Evolutionary conservation across 2,113 vertebrate species (phyloP), one percentile per base, ranked within the genome.

Genomic region (Centrocercus urophasianus): DNA sequence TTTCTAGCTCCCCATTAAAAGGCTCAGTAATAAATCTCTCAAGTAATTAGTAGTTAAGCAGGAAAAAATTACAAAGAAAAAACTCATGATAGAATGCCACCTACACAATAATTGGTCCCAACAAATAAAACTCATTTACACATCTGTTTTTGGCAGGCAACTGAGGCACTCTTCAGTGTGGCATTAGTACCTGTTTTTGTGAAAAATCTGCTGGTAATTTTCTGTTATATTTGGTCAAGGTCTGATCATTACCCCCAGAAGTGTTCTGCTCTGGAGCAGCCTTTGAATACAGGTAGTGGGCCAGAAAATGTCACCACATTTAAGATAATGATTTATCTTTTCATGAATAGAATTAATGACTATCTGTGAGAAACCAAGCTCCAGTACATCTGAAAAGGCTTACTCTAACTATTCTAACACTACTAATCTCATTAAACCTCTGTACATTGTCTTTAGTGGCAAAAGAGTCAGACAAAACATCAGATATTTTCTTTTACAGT

Each of bases 291-390:
- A 24, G 86, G 57, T 74, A 94, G 38, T 42, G 17, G 89, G 70
- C 61, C 83, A 69, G 70, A 81, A 94, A 90, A 78, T 78, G 47
- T 67, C 77, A 43, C 70, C 71, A 56, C 10, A 25, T 60, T 83
- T 66, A 66, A 81, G 83, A 42, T 86, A 81, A 90, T 60, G 73
- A 86, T 86, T 77, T 92, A 47, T 90, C 83, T 60, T 32, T 88
- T 94, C 38, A 59, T 38, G 65, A 83, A 78, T 34, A 47, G 56
- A 92, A 84, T 81, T 86, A 81, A 86, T 74, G 15, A 42, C 36
- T 73, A 38, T 21, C 57, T 60, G 30, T 80, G 8, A 83, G 80
- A 92, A 90, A 81, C 30, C 24, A 83, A 90, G 88, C 11, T 71
- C n/a, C 21, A 34, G 27, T 60, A 19, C 28, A 32, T 9, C 28